Evolutionary conservation across 2,888 invertebrate genomes (phyloP), one percentile per base, ranked within the genome.

Genomic region (Odontothrips loti): DNA sequence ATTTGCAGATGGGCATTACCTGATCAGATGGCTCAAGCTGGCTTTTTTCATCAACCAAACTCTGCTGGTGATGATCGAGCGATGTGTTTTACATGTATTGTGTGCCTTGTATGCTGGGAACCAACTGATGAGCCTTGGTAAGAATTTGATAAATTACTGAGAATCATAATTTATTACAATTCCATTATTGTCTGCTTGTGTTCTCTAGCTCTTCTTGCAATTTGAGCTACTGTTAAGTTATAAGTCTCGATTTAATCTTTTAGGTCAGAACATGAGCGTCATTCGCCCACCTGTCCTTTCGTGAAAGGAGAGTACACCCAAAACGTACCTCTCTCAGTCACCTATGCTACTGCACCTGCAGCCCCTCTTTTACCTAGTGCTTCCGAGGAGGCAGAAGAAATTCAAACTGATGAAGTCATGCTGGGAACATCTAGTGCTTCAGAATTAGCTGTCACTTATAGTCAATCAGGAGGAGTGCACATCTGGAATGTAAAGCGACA

Each of bases 91-190:
- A 96, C 96, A 0, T 98, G 98, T 87, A 94, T 93, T 85, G 96
- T 97, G 15, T 98, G 97, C 86, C 91, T 98, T 43, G 97, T 98
- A 10, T 96, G 95, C 88, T 98, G 98, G 98, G 98, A 98, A 88
- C 95, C 96, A 85, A 95, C 96, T 0, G 97, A 98, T 88, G 97
- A 98, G 86, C 98, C 98, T 2, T 97, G 97, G 97, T 89, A 83
- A 83, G 86, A 48, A 11, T 79, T 79, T n/a, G 23, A 79, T 6
- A 79, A 8, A 79, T 48, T 79, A 15, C 15, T 34, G 15, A 79
- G 43, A 12, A 2, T 79, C 9, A 79, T 15, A 43, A 9, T 10
- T 17, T 20, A 17, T 12, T 34, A 79, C n/a, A 12, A 17, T 79
- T 79, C 10, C 9, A 1, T n/a, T 34, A 79, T 79, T 4, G 6